Percentiles rank a stretch among this genome's conserved stretches.
phyloP scores from a whole-genome alignment of 2,113 vertebrate species.

The Megaceryle torquata region DNA sequence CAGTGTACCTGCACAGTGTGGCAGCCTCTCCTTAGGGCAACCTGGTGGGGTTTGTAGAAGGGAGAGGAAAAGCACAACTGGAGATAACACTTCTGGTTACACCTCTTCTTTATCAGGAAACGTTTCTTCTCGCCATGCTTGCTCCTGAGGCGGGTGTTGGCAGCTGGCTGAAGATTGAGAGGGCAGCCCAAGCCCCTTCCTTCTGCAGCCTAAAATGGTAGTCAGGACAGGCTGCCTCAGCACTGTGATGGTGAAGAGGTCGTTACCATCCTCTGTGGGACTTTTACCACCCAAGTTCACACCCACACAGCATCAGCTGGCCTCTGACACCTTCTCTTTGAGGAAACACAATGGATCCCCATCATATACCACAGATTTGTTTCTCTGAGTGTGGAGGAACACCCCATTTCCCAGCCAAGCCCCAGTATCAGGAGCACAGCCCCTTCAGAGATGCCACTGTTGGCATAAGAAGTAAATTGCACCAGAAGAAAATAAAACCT shows the following conservation, averaged over 20 bases:
- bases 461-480: not conserved
- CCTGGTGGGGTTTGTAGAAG: not conserved
- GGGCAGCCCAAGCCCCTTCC: not conserved
- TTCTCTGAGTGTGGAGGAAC: not conserved
- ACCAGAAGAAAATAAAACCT: not conserved
- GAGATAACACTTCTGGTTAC: not conserved
- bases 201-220: not conserved
- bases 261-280: not conserved
- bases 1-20: not conserved
- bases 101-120: not conserved
- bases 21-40: not conserved
- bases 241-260: rapidly evolving
- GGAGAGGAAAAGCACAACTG: not conserved
- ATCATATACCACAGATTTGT: not conserved
- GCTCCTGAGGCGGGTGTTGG: not conserved
- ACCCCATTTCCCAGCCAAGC: not conserved
- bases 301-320: not conserved
- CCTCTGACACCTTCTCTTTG: not conserved
- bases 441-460: rapidly evolving
- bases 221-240: not conserved
- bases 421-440: not conserved
- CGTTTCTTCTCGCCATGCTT: rapidly evolving
- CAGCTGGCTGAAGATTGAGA: not conserved
- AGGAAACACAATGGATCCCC: not conserved
- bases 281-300: not conserved